Conservation (phyloP, 1,140 invertebrate species). For the Dryas iulia region DNA sequence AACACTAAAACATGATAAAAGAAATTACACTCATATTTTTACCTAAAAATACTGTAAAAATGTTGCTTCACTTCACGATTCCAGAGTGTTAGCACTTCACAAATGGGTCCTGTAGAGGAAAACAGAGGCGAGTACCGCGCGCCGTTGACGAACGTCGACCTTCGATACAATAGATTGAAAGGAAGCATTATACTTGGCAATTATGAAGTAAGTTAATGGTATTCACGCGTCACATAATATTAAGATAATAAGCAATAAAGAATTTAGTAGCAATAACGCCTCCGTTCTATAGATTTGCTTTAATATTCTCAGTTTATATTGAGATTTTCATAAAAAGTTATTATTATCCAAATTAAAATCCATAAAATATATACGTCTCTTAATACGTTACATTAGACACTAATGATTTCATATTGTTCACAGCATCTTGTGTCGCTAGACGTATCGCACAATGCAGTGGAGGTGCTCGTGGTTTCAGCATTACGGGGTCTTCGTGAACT, state of each 20-base stretch:
- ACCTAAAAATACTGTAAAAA: no score
- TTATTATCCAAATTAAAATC: no score
- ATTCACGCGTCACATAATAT: no score
- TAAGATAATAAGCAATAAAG: no score
- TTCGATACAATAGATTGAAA: conserved; percentile 88
- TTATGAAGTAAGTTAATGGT: conserved; percentile 88
- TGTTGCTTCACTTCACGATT: neutral
- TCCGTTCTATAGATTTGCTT: no score
- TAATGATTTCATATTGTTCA: conserved; percentile 23
- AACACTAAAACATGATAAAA: no score
- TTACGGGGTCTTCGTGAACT: conserved; percentile 83
- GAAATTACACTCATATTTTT: no score
- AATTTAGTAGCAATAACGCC: no score
- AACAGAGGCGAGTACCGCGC: conserved; percentile 54
- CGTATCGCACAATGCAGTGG: conserved; percentile 85
- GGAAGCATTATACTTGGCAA: conserved; percentile 91
- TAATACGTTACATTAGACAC: no score
- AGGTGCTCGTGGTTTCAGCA: conserved; percentile 84
- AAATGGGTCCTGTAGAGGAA: conserved; percentile 56
- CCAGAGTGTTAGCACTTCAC: neutral
- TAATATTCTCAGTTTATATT: no score
- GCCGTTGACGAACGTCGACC: conserved; percentile 85
- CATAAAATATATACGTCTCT: no score
- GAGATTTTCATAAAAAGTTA: no score
- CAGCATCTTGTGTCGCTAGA: conserved; percentile 82